Evolutionary conservation across 1,140 invertebrate genomes (phyloP).

Genomic region (Caenorhabditis tropicalis): DNA sequence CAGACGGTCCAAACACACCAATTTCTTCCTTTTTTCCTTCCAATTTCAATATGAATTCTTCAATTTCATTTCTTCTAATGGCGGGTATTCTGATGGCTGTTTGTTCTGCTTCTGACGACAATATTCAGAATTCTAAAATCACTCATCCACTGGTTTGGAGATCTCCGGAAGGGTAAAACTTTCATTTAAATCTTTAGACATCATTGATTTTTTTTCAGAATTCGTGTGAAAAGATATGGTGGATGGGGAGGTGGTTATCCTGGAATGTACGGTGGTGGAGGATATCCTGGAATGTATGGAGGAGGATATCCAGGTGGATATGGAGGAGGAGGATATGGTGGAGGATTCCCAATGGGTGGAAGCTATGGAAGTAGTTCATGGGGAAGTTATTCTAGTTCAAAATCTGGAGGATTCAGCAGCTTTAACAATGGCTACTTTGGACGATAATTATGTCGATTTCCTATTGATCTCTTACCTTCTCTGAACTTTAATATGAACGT

Average conservation of each 20-base stretch:
- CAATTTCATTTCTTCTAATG: background rate
- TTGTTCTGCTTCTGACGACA: background rate
- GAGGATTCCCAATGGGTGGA: constrained; percentile 4
- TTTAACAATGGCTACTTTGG: background rate
- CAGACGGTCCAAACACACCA: background rate
- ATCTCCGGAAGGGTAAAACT: background rate
- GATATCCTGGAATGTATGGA: background rate
- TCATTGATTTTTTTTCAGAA: background rate
- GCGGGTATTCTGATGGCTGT: background rate
- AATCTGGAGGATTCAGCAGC: constrained; percentile 12
- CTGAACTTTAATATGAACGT: background rate
- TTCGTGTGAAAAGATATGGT: background rate
- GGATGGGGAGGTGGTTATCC: background rate
- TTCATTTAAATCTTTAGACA: background rate
- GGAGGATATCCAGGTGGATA: background rate
- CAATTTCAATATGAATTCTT: background rate
- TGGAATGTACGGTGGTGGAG: background rate
- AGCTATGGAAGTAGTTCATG: constrained; percentile 18
- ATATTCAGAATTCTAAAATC: background rate
- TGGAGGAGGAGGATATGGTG: background rate
- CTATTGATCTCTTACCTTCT: background rate
- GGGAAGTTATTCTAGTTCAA: constrained; percentile 3
- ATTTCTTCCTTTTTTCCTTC: background rate
- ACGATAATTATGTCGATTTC: background rate
- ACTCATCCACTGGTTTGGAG: background rate